Evolutionary conservation across 2,797 vertebrate genomes (phyloP).

Genomic region (Saxicola maurus): DNA sequence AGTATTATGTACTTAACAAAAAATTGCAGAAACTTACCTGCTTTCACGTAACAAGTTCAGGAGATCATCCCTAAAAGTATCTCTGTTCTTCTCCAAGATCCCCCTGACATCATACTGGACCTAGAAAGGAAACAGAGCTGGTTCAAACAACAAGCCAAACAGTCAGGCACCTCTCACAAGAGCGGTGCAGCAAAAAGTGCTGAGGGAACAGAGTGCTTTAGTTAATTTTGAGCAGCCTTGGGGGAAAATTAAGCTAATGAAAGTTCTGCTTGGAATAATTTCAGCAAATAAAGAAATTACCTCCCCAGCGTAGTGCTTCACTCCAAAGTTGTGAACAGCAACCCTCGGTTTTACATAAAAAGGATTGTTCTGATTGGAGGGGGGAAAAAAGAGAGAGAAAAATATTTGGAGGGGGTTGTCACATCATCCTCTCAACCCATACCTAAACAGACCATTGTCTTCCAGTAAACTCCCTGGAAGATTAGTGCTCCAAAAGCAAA

Average conservation of each 20-base stretch:
- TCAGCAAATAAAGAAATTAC: conserved; percentile 69
- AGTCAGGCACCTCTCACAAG: conserved; percentile 5
- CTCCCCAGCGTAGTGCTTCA: conserved; percentile 95
- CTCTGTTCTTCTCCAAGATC: conserved; percentile 94
- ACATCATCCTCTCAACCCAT: not conserved
- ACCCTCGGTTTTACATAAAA: conserved; percentile 96
- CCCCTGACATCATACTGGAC: conserved; percentile 94
- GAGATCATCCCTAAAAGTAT: conserved; percentile 93
- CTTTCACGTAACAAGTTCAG: conserved; percentile 92
- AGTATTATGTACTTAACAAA: not conserved
- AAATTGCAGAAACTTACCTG: conserved; percentile 68
- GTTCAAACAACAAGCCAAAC: not conserved
- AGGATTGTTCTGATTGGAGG: conserved; percentile 83
- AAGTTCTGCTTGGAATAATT: not conserved
- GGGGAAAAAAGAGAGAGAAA: not conserved
- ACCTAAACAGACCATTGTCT: not conserved
- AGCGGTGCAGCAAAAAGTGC: not conserved
- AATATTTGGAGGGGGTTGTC: not conserved
- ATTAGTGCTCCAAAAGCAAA: conserved; percentile 6
- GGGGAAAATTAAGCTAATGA: conserved; percentile 40
- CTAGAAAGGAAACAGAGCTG: conserved; percentile 65
- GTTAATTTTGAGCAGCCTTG: not conserved
- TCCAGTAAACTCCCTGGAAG: not conserved
- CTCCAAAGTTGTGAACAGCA: conserved; percentile 90
- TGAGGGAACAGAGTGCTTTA: not conserved